Conservation (phyloP, 2,113 vertebrate species). For the Engystomops pustulosus region DNA sequence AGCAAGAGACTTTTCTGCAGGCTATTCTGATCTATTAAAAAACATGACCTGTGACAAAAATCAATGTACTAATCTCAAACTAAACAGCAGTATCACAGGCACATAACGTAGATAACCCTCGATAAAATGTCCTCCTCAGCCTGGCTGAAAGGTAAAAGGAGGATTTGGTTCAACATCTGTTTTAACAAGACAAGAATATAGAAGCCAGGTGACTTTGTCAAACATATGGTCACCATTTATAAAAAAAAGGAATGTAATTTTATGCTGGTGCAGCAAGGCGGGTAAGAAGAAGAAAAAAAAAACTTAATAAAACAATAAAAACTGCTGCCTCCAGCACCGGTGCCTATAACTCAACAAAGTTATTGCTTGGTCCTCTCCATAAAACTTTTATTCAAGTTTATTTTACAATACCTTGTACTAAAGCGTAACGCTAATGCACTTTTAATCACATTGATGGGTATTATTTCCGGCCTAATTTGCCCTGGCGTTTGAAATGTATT, state of each 20-base stretch:
- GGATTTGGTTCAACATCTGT: slow-evolving; percentile 19
- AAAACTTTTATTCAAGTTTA: slow-evolving; percentile 59
- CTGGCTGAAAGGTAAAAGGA: slow-evolving; percentile 60
- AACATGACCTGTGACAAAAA: slow-evolving; percentile 79
- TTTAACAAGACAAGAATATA: slow-evolving; percentile 57
- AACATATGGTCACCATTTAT: slow-evolving; percentile 60
- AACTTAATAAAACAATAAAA: slow-evolving; percentile 40
- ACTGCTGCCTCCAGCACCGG: slow-evolving; percentile 46
- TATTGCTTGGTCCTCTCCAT: slow-evolving; percentile 38
- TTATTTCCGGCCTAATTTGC: slow-evolving; percentile 22
- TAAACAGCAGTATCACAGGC: slow-evolving; percentile 74
- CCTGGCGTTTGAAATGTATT: slow-evolving; percentile 8
- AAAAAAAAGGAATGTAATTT: slow-evolving; percentile 30
- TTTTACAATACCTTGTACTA: not conserved
- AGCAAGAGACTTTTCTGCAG: slow-evolving; percentile 66
- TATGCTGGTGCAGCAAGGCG: slow-evolving; percentile 41
- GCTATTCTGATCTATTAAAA: slow-evolving; percentile 73
- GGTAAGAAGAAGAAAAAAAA: not conserved
- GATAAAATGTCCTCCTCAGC: slow-evolving; percentile 67
- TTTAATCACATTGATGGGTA: slow-evolving; percentile 42
- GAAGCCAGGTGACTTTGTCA: slow-evolving; percentile 51
- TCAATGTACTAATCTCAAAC: slow-evolving; percentile 77
- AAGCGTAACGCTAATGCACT: slow-evolving; percentile 29
- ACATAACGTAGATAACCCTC: slow-evolving; percentile 70
- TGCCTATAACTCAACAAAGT: slow-evolving; percentile 1